Percentiles rank a stretch among this genome's conserved stretches.
phyloP scores from a whole-genome alignment of 2,888 invertebrate genomes.

The Bugula neritina region DNA sequence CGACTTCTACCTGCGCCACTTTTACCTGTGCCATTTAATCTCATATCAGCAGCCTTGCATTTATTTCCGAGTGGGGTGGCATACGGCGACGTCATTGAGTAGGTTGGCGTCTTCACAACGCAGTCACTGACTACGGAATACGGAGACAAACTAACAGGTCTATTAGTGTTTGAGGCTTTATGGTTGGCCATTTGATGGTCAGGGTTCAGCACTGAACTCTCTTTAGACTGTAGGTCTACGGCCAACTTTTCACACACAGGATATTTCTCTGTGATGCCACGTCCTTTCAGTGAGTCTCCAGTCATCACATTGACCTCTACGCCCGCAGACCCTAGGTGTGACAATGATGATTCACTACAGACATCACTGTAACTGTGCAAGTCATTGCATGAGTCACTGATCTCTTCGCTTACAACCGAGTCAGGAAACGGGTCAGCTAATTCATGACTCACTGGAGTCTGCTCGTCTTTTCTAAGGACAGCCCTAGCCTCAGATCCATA shows the following conservation, averaged over 20 bases:
- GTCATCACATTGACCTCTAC: too few relatives aligned
- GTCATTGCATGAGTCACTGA: conserved; percentile 13
- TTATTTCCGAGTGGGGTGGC: not conserved
- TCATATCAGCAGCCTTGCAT: not conserved
- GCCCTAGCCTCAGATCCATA: not conserved
- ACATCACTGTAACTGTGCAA: not conserved
- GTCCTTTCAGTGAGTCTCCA: too few relatives aligned
- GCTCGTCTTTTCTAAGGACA: not conserved
- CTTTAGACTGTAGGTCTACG: too few relatives aligned
- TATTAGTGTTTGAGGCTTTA: too few relatives aligned
- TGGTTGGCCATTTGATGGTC: too few relatives aligned
- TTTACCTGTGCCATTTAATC: not conserved
- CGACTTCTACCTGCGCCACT: not conserved
- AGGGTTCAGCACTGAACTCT: too few relatives aligned
- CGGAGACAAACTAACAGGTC: too few relatives aligned
- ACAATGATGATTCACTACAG: not conserved
- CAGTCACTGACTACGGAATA: not conserved
- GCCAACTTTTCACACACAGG: too few relatives aligned
- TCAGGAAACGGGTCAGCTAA: not conserved
- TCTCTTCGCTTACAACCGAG: not conserved
- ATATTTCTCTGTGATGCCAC: too few relatives aligned
- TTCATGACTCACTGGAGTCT: not conserved
- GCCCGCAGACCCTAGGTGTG: too few relatives aligned
- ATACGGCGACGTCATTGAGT: not conserved
- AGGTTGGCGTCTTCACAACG: not conserved